Evolutionary conservation across 2,888 invertebrate species (phyloP).

Genomic region (Drosophila suboccidentalis): DNA sequence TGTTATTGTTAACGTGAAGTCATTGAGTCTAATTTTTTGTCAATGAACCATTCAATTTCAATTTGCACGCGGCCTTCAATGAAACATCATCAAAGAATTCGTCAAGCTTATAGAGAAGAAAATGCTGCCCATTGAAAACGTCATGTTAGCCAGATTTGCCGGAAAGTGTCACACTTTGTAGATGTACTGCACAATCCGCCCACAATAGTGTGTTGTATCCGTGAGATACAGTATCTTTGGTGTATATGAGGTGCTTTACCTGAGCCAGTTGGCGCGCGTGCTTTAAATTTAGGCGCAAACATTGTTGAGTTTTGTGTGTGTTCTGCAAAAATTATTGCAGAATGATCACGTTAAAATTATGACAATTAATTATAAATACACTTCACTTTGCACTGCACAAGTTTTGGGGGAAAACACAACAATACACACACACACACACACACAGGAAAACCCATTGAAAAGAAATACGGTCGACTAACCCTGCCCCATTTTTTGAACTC

Average conservation of each 20-base stretch:
- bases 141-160: conserved; percentile 58
- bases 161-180: conserved; percentile 15
- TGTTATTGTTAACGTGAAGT: no score
- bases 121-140: conserved; percentile 55
- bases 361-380: conserved; percentile 20
- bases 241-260: conserved; percentile 67
- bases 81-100: conserved; percentile 31
- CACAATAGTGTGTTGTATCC: conserved; percentile 38
- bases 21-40: neutral
- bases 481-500: conserved; percentile 84
- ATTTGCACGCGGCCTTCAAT: conserved; percentile 11
- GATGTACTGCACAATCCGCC: conserved; percentile 16
- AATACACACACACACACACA: conserved; percentile 1
- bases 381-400: conserved; percentile 43
- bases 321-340: conserved; percentile 59
- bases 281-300: conserved; percentile 93
- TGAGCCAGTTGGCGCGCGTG: conserved; percentile 88
- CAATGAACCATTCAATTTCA: conserved; percentile 13
- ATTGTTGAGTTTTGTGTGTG: conserved; percentile 86
- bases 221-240: conserved; percentile 29
- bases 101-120: conserved; percentile 30
- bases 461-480: conserved; percentile 83
- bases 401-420: neutral
- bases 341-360: conserved; percentile 1
- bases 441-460: conserved; percentile 11